Percentiles rank a stretch among this genome's conserved stretches.
phyloP scores from a whole-genome alignment of 1,140 invertebrate genomes.

The Hydropsyche tenuis region DNA sequence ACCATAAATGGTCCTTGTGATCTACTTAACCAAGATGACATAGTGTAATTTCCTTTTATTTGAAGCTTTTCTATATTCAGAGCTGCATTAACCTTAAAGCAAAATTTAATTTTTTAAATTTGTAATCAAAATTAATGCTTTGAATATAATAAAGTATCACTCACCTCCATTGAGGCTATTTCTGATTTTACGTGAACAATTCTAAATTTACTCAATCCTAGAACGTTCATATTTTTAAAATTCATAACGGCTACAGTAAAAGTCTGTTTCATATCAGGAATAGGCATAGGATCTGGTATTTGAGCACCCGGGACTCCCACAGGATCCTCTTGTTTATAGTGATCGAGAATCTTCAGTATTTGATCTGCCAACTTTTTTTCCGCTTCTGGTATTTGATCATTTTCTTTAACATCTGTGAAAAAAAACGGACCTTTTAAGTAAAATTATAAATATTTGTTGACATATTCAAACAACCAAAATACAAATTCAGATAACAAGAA shows the following conservation, averaged over 20 bases:
- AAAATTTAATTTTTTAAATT: neutral
- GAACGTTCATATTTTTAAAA: slow-evolving; percentile 73
- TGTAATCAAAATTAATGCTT: slow-evolving; percentile 22
- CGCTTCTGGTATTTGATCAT: slow-evolving; percentile 53
- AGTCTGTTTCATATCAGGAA: slow-evolving; percentile 78
- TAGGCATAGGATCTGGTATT: slow-evolving; percentile 78
- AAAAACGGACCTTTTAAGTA: neutral
- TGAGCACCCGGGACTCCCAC: slow-evolving; percentile 77
- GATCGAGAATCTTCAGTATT: slow-evolving; percentile 75
- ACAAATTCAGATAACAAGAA: too few species aligned
- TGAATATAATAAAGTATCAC: neutral
- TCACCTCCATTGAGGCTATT: slow-evolving; percentile 71
- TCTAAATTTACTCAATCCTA: slow-evolving; percentile 80
- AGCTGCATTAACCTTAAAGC: slow-evolving; percentile 68
- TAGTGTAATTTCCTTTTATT: slow-evolving; percentile 77
- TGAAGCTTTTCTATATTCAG: slow-evolving; percentile 72
- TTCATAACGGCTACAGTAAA: slow-evolving; percentile 74
- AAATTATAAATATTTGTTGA: too few species aligned
- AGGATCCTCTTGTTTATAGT: slow-evolving; percentile 82
- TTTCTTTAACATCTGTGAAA: neutral
- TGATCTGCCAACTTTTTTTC: slow-evolving; percentile 74
- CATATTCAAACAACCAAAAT: too few species aligned
- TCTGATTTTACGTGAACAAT: slow-evolving; percentile 71
- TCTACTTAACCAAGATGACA: slow-evolving; percentile 72
- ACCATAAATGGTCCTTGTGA: slow-evolving; percentile 80